These are phyloP conservation scores for Neoitamus cyanurus DNA, from an alignment of 2,888 invertebrate species.

Conservation along the genomic window DNA sequence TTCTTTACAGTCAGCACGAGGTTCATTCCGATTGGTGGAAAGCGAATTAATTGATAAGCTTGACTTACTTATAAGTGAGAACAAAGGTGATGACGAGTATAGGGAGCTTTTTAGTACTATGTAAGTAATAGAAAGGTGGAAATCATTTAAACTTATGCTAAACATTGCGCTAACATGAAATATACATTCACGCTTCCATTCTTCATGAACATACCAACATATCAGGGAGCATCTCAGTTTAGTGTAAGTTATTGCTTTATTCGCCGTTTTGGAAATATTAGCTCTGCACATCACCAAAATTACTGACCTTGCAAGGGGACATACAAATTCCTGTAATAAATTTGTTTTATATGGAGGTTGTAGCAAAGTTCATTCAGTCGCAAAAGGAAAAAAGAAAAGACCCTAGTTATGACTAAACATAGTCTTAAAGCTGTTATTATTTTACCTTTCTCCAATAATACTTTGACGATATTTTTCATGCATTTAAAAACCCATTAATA, in stretches of 20 bases:
- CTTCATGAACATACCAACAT: slow-evolving; percentile 26
- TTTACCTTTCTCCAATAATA: too few species aligned
- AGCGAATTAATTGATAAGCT: slow-evolving; percentile 93
- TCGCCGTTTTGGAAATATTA: slow-evolving; percentile 34
- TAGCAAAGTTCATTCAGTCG: background rate
- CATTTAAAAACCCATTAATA: too few species aligned
- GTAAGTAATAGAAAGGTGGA: slow-evolving; percentile 73
- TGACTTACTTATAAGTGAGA: slow-evolving; percentile 91
- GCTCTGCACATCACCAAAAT: background rate
- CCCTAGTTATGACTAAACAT: too few species aligned
- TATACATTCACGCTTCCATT: slow-evolving; percentile 3
- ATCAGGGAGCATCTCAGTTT: slow-evolving; percentile 87
- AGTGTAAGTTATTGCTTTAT: slow-evolving; percentile 78
- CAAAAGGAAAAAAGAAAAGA: too few species aligned
- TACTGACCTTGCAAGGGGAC: background rate
- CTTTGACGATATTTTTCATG: too few species aligned
- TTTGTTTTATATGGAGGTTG: background rate
- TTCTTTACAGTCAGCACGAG: slow-evolving; percentile 71
- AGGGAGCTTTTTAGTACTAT: slow-evolving; percentile 93
- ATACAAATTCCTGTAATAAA: background rate
- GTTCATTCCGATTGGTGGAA: slow-evolving; percentile 91
- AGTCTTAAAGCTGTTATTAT: too few species aligned
- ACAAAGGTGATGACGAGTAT: slow-evolving; percentile 94
- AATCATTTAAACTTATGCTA: slow-evolving; percentile 14
- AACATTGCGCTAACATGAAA: slow-evolving; percentile 27